Evolutionary conservation across 2,888 invertebrate genomes (phyloP).

Genomic region (Drosophila greeni): DNA sequence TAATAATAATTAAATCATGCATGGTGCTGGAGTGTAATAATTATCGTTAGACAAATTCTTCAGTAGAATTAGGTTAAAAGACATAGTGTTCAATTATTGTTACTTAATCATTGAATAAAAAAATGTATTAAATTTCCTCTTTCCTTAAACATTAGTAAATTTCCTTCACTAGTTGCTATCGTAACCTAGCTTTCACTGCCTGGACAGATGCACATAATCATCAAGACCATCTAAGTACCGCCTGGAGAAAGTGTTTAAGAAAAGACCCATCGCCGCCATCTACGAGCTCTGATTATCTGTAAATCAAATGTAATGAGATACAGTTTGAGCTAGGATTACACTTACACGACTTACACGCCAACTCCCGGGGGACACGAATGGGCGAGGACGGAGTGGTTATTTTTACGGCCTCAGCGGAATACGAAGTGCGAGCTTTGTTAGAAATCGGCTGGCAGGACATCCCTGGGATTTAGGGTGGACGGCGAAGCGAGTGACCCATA

Average conservation of each 20-base stretch:
- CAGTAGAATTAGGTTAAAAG: background rate
- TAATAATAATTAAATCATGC: background rate
- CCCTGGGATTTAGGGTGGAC: constrained; percentile 44
- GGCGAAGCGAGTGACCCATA: constrained; percentile 65
- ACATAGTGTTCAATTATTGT: background rate
- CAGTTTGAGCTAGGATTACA: constrained; percentile 31
- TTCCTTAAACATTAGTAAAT: background rate
- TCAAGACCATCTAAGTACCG: constrained; percentile 9
- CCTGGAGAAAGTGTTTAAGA: constrained; percentile 44
- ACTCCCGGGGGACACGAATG: background rate
- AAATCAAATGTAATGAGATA: constrained; percentile 58
- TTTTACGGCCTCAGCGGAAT: constrained; percentile 45
- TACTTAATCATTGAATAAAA: background rate
- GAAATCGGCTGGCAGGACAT: constrained; percentile 25
- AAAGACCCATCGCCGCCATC: constrained; percentile 22
- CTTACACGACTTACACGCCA: constrained; percentile 30
- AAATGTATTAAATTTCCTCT: background rate
- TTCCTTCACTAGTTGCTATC: constrained; percentile 6
- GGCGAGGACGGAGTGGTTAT: constrained; percentile 10
- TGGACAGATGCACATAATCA: background rate
- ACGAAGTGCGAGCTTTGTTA: constrained; percentile 27
- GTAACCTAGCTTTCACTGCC: background rate
- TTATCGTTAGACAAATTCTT: background rate
- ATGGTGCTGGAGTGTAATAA: background rate
- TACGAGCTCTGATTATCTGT: constrained; percentile 45